Evolutionary conservation across 1,140 invertebrate genomes (phyloP).

Genomic region (Lasioglossum albipes): DNA sequence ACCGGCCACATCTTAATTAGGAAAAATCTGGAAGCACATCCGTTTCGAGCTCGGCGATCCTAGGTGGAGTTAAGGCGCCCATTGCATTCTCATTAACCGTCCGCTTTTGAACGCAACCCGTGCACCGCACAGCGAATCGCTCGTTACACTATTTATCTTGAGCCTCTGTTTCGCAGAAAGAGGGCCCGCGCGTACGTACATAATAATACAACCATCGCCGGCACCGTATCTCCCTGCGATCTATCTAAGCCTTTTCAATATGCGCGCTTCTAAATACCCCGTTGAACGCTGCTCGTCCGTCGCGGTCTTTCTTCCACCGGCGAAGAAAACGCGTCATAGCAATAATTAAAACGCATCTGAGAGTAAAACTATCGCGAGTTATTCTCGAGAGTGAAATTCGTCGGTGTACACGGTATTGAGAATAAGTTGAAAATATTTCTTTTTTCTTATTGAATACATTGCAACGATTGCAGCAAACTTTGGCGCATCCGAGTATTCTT

Average conservation of each 20-base stretch:
- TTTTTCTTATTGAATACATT: no score
- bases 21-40: constrained; percentile 67
- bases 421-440: no score
- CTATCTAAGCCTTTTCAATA: background rate
- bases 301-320: background rate
- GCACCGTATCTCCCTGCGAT: constrained; percentile 25
- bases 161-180: constrained; percentile 56
- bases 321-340: constrained; percentile 1
- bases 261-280: constrained; percentile 41
- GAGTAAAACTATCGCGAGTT: no score
- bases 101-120: constrained; percentile 59
- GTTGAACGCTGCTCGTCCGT: constrained; percentile 24
- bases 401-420: no score
- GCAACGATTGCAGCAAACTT: no score
- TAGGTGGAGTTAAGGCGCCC: constrained; percentile 63
- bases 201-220: constrained; percentile 21
- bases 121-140: constrained; percentile 32
- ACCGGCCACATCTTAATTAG: constrained; percentile 71
- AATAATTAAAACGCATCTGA: background rate
- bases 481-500: no score
- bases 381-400: no score
- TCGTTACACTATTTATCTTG: constrained; percentile 61
- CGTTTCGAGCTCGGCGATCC: constrained; percentile 61
- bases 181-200: background rate
- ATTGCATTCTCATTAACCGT: constrained; percentile 71